Evolutionary conservation across 2,113 vertebrate species (phyloP), one percentile per base, ranked within the genome.

Genomic region (Thymallus thymallus): DNA sequence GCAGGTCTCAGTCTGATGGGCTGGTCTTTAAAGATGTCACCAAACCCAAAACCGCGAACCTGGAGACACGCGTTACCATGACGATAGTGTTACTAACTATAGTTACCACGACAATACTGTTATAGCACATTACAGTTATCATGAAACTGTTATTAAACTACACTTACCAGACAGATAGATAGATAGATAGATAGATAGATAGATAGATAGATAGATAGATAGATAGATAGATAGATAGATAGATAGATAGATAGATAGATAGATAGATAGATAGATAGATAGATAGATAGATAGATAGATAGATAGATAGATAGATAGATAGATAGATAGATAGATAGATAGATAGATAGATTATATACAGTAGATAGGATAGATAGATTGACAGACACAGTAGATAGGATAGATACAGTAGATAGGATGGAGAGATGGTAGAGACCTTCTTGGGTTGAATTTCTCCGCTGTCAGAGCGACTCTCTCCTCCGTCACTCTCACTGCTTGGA

Each of bases 21-120:
- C 83, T 96, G 96, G 82, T 98, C 97, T 93, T 98, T 99, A 89
- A 99, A 99, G 91, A 99, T 99, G 90, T 99, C 95, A 9, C 97
- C 98, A 79, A 99, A 99, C 70, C 97, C 98, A 77, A 98, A 94
- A n/a, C 97, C 98, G 73, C 94, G 94, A 67, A 99, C 88, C 89
- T 91, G 45, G 14, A 26, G 64, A 16, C 23, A n/a, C 1, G 71
- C 0, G 20, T 2, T 41, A 22, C 51, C 51, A 55, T 55, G 51
- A 55, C 51, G 5, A 55, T 12, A 20, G 55, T 58, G 20, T 18
- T 10, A 58, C 55, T 58, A 18, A 61, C 58, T 18, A 51, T 18
- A 1, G 48, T 51, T 18, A 51, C 48, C 48, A 18, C 4, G 35
- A 51, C 16, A 51, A 51, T 51, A 51, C 16, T 51, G 16, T 51